Conservation (phyloP, 2,888 invertebrate species). For the Ariolimax columbianus region DNA sequence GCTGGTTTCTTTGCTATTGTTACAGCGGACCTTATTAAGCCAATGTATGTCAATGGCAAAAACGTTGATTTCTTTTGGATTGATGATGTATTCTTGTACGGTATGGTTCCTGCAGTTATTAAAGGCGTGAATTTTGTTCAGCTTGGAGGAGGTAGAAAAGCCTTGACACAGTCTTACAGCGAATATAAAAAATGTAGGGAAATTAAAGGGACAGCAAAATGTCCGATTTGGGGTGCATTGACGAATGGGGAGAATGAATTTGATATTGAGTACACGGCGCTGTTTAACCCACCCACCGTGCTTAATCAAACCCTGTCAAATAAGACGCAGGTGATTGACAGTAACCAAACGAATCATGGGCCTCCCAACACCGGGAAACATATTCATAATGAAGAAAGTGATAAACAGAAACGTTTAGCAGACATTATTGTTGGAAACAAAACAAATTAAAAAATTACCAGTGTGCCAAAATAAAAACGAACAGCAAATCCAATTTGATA, state of each 20-base stretch:
- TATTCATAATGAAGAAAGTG: no score
- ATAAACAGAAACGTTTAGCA: no score
- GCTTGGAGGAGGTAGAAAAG: neutral
- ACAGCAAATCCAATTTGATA: no score
- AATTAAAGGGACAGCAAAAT: neutral
- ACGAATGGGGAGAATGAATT: conserved; percentile 3
- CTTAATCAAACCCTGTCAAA: neutral
- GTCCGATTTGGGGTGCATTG: neutral
- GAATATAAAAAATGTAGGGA: neutral
- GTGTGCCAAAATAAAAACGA: no score
- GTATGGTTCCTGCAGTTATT: conserved; percentile 41
- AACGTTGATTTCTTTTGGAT: conserved; percentile 46
- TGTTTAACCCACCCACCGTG: neutral
- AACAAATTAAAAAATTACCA: no score
- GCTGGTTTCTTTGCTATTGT: conserved; percentile 40
- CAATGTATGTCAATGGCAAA: conserved; percentile 41
- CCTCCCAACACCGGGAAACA: no score
- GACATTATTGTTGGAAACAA: no score
- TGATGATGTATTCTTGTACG: conserved; percentile 47
- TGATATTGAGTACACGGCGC: neutral
- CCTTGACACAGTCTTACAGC: neutral
- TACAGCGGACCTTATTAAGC: conserved; percentile 32
- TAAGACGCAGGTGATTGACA: neutral
- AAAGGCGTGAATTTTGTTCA: conserved; percentile 27
- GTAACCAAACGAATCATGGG: no score